Evolutionary conservation across 2,113 vertebrate species (phyloP).

Genomic region (Rhinolophus ferrumequinum): DNA sequence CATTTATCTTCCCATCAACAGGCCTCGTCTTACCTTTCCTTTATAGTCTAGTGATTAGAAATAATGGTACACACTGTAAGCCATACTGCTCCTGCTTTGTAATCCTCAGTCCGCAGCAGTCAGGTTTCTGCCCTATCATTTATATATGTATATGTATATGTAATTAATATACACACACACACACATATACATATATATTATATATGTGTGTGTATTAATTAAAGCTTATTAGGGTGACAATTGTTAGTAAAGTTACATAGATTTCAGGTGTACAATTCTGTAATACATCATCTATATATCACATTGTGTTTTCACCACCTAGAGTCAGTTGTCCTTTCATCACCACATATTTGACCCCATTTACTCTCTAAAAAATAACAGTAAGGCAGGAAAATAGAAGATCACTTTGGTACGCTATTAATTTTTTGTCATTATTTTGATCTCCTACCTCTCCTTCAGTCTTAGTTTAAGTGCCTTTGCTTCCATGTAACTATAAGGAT

Average conservation of each 20-base stretch:
- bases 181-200: too few relatives aligned
- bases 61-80: too few relatives aligned
- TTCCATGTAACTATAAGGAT: not conserved
- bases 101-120: not conserved
- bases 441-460: not conserved
- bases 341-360: too few relatives aligned
- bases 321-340: too few relatives aligned
- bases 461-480: not conserved
- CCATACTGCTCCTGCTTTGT: not conserved
- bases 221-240: too few relatives aligned
- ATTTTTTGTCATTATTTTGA: not conserved
- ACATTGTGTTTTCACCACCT: too few relatives aligned
- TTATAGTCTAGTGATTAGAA: not conserved
- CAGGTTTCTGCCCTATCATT: not conserved
- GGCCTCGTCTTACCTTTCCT: not conserved
- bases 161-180: too few relatives aligned
- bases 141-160: too few relatives aligned
- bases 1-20: not conserved
- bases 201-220: too few relatives aligned
- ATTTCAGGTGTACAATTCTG: too few relatives aligned
- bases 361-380: not conserved
- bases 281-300: too few relatives aligned
- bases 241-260: too few relatives aligned
- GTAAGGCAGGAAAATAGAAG: not conserved
- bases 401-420: not conserved